These are phyloP conservation scores for Antechinus stuartii DNA, from an alignment of 2,113 vertebrate species.

Conservation along the genomic window DNA sequence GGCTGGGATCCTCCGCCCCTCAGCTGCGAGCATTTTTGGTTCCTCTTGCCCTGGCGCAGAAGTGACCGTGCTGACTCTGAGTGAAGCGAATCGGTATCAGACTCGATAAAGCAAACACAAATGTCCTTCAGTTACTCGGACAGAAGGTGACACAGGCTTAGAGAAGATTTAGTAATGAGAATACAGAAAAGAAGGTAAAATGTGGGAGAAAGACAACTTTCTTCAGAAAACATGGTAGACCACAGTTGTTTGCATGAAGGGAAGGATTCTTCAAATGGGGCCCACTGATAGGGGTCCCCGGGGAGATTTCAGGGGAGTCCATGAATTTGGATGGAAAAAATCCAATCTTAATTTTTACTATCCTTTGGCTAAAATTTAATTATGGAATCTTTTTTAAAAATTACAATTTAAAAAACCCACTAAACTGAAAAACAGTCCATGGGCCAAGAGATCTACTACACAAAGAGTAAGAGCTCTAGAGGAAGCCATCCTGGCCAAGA, in stretches of 20 bases:
- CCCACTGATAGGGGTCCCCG: not conserved
- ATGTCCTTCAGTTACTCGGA: not conserved
- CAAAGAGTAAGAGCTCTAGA: not conserved
- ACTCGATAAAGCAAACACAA: not conserved
- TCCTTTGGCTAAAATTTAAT: not conserved
- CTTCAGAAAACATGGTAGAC: not conserved
- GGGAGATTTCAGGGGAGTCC: not conserved
- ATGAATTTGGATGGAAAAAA: not conserved
- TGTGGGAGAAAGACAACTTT: not conserved
- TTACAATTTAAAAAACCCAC: not conserved
- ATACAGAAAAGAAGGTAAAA: not conserved
- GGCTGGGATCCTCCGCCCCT: not conserved
- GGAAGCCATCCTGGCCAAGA: not conserved
- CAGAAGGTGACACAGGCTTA: not conserved
- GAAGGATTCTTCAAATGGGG: no score
- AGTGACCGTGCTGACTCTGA: not conserved
- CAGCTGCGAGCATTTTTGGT: not conserved
- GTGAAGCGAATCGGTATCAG: not conserved
- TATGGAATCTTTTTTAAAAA: not conserved
- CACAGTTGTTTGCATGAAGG: not conserved
- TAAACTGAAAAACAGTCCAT: not conserved
- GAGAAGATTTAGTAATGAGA: not conserved
- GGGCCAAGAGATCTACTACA: not conserved
- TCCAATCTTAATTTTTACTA: not conserved
- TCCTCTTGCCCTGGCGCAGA: not conserved